Base-by-base conservation (phyloP, 2,797 vertebrate genomes). In the Sebastolobus altivelis region DNA sequence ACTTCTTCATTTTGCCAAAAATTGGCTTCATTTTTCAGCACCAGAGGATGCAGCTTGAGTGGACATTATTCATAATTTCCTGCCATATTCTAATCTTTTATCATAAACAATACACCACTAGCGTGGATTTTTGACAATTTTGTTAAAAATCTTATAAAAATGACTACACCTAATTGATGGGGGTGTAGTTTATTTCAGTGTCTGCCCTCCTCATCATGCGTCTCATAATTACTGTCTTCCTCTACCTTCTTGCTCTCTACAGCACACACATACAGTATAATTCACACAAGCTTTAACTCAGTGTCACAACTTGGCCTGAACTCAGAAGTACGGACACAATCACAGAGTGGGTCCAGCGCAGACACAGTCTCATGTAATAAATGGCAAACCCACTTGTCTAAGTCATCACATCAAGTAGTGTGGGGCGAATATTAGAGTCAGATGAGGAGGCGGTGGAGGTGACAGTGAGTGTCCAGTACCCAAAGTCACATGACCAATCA, bases 331-430 rank as follows among this genome's bases (percentile, higher is more conserved):
- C 11, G 56, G n/a, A 72, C 43, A 54, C 27, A 58, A 58, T 61
- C 75, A 78, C 1, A 54, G 52, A 65, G 60, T 22, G 10, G 29
- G 40, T 43, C 40, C 40, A 14, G 33, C 29, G 25, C 33, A 71
- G 65, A 68, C 58, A 55, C 43, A 65, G 27, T 65, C 59, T 83
- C 54, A 59, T 54, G 55, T 55, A 63, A 63, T 31, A 52, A 25
- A 76, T 0, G 7, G 27, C 13, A 63, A 58, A 61, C 1, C 35
- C 67, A 68, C 67, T 78, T 10, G 59, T 65, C 38, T 22, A 22
- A 68, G 61, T 79, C 80, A 68, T 75, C 66, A 56, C 54, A 73
- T 69, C 27, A 68, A 35, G 8, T 22, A 61, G 67, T 37, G 2
- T 60, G 72, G 55, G 35, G 22, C 10, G 1, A 68, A 22, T 11